Percentiles rank a stretch among this genome's conserved stretches.
phyloP scores from a whole-genome alignment of 2,113 vertebrate genomes.

The Percopsis transmontana region DNA sequence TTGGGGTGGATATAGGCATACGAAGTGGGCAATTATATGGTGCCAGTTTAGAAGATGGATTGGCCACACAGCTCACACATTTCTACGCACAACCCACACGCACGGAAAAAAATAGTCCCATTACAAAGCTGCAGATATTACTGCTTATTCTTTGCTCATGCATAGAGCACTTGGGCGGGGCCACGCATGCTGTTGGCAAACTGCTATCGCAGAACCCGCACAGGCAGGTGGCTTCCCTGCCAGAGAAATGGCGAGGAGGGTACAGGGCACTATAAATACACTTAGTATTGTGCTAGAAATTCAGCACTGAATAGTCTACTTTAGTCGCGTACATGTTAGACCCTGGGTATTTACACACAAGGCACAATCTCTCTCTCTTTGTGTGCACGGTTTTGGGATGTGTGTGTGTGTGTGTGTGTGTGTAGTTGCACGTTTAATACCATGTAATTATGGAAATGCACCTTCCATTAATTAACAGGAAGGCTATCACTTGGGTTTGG shows the following conservation, averaged over 20 bases:
- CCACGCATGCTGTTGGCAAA: conserved; percentile 20
- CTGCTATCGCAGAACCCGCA: conserved; percentile 28
- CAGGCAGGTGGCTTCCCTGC: conserved; percentile 37
- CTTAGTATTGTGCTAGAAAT: conserved; percentile 20
- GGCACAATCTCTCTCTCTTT: conserved; percentile 58
- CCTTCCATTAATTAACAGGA: conserved; percentile 64
- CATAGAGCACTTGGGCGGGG: too few species aligned
- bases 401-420: conserved; percentile 15
- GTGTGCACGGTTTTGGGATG: conserved; percentile 60
- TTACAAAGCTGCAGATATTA: conserved; percentile 3
- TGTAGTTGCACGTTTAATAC: conserved; percentile 41
- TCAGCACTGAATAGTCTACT: conserved; percentile 38
- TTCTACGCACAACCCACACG: neutral
- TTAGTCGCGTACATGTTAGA: conserved; percentile 26
- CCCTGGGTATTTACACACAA: conserved; percentile 55
- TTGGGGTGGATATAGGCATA: neutral
- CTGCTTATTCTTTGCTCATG: too few species aligned
- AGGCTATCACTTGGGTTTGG: conserved; percentile 51
- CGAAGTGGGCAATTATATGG: neutral
- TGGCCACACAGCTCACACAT: neutral
- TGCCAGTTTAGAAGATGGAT: neutral
- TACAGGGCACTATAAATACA: conserved; percentile 27
- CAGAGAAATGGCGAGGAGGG: conserved; percentile 18
- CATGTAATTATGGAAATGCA: conserved; percentile 62
- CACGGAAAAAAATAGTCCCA: neutral